These are phyloP conservation scores for Halcyon smyrnensis DNA, from an alignment of 2,797 vertebrate genomes.

Conservation along the genomic window DNA sequence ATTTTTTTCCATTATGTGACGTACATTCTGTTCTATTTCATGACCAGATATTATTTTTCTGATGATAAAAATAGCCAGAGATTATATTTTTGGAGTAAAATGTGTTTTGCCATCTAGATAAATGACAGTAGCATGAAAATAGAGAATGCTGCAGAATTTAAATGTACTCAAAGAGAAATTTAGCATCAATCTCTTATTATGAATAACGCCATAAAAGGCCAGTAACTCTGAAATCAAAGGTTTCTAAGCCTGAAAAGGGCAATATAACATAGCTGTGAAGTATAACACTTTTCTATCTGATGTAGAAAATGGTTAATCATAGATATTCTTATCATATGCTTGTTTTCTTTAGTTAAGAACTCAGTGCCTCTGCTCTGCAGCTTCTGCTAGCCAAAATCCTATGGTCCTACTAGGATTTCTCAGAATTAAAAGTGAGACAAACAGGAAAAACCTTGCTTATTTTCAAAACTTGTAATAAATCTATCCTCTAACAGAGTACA, in stretches of 20 bases:
- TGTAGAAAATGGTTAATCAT: neutral
- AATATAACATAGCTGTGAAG: neutral
- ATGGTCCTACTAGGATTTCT: neutral
- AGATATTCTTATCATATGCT: neutral
- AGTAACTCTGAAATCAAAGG: neutral
- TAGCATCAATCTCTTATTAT: neutral
- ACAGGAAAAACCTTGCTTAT: neutral
- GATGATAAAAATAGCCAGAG: neutral
- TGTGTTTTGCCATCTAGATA: neutral
- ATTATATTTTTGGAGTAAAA: neutral
- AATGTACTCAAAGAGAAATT: neutral
- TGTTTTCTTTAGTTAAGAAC: neutral
- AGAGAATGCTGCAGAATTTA: neutral
- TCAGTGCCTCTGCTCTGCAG: neutral
- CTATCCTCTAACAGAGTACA: neutral
- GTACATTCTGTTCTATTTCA: neutral
- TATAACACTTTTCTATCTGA: neutral
- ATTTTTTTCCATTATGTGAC: neutral
- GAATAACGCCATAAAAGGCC: neutral
- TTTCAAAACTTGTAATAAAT: neutral
- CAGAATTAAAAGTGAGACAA: neutral
- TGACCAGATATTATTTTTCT: neutral
- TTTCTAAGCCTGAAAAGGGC: neutral
- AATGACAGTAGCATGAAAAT: neutral
- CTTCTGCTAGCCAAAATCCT: neutral